Evolutionary conservation across 2,888 invertebrate genomes (phyloP).

Genomic region (Andrena hattorfiana): DNA sequence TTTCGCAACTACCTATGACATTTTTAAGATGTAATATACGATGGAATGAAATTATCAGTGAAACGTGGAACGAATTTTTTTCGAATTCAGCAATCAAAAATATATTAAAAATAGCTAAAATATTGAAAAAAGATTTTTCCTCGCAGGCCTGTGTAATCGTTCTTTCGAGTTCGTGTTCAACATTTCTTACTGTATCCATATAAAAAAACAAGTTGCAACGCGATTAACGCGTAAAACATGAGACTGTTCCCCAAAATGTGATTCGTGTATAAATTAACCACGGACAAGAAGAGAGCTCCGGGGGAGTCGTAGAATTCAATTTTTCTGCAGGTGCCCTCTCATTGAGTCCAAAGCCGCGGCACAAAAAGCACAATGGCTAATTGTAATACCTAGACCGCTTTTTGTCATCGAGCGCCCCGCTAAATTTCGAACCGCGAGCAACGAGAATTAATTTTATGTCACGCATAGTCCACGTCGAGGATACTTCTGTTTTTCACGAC

Average conservation of each 20-base stretch:
- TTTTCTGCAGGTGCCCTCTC: not conserved
- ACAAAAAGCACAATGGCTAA: conserved; percentile 26
- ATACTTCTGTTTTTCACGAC: conserved; percentile 28
- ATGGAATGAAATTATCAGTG: no score
- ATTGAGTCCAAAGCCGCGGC: not conserved
- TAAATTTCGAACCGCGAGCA: conserved; percentile 19
- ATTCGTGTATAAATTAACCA: not conserved
- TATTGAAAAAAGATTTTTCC: no score
- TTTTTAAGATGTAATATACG: no score
- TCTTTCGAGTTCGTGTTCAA: no score
- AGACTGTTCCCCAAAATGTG: not conserved
- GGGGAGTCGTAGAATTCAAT: not conserved
- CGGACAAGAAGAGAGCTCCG: not conserved
- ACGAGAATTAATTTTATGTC: conserved; percentile 48
- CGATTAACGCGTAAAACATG: no score
- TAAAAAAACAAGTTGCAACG: no score
- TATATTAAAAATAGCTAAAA: no score
- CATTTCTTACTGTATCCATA: no score
- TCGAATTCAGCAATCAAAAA: no score
- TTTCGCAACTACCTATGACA: no score
- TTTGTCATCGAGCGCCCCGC: conserved; percentile 2
- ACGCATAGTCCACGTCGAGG: conserved; percentile 27
- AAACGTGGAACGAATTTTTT: no score
- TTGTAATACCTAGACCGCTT: conserved; percentile 12
- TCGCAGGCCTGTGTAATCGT: no score